phyloP scores from a whole-genome alignment of 1,140 invertebrate species.

The Apis laboriosa region DNA sequence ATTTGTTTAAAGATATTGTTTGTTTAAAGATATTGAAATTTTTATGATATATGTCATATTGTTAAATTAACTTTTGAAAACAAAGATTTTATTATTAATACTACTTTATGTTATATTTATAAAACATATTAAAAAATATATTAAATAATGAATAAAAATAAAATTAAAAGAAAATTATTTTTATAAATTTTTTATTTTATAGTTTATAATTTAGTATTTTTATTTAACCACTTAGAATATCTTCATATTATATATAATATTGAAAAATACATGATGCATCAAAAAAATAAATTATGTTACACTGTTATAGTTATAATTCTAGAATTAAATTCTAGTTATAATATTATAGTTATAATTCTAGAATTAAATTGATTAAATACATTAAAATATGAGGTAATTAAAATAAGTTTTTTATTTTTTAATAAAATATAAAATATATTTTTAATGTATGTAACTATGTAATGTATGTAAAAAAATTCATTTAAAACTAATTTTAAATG shows the following conservation, averaged over 20 bases:
- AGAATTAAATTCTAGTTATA: too few relatives aligned
- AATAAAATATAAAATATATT: not conserved
- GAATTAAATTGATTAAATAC: not conserved
- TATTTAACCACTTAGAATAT: not conserved
- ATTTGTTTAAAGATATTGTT: slow-evolving; percentile 34
- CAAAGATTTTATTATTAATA: not conserved
- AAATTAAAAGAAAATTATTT: slow-evolving; percentile 23
- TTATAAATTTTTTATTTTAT: not conserved
- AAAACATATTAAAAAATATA: not conserved
- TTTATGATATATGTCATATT: not conserved
- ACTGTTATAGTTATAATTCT: not conserved
- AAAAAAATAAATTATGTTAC: not conserved
- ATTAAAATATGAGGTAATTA: not conserved
- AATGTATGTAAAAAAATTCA: slow-evolving; percentile 6
- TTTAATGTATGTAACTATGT: too few relatives aligned
- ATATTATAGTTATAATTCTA: not conserved
- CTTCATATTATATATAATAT: not conserved
- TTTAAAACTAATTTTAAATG: slow-evolving; percentile 18
- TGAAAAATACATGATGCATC: not conserved
- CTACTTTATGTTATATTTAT: not conserved
- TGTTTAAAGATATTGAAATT: slow-evolving; percentile 21
- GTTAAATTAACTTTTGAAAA: slow-evolving; percentile 9
- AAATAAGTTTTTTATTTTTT: slow-evolving; percentile 13
- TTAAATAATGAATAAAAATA: slow-evolving; percentile 11
- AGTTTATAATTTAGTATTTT: not conserved